phyloP scores from a whole-genome alignment of 2,113 vertebrate genomes.

The Bombycilla garrulus region DNA sequence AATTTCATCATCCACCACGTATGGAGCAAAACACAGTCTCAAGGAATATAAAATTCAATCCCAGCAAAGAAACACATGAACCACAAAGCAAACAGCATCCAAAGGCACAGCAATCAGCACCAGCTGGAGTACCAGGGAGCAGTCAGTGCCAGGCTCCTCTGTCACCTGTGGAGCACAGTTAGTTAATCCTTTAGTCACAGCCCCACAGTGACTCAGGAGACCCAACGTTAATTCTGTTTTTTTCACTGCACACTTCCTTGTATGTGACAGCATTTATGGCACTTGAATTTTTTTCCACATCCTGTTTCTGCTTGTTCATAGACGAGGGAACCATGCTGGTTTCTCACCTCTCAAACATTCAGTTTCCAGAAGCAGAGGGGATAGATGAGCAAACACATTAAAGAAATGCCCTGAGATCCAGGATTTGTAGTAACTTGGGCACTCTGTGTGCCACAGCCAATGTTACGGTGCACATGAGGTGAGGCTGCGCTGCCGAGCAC shows the following conservation, averaged over 20 bases:
- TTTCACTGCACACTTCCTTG: neutral
- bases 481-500: rapidly evolving
- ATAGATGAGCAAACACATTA: neutral
- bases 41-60: neutral
- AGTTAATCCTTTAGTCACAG: neutral
- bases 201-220: neutral
- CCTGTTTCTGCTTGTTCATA: neutral
- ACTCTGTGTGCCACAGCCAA: neutral
- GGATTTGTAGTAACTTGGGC: neutral
- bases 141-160: neutral
- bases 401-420: neutral
- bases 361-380: neutral
- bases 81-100: neutral
- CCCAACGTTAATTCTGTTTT: neutral
- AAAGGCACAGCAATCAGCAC: neutral
- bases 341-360: neutral
- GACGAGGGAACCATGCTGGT: rapidly evolving
- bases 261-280: neutral
- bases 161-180: neutral
- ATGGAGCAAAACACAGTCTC: neutral
- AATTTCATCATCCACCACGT: neutral
- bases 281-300: neutral
- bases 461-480: rapidly evolving
- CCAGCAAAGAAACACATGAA: neutral
- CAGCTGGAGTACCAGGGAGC: neutral